Evolutionary conservation across 2,888 invertebrate species (phyloP), one percentile per base, ranked within the genome.

Genomic region (Mesorhabditis sp.): DNA sequence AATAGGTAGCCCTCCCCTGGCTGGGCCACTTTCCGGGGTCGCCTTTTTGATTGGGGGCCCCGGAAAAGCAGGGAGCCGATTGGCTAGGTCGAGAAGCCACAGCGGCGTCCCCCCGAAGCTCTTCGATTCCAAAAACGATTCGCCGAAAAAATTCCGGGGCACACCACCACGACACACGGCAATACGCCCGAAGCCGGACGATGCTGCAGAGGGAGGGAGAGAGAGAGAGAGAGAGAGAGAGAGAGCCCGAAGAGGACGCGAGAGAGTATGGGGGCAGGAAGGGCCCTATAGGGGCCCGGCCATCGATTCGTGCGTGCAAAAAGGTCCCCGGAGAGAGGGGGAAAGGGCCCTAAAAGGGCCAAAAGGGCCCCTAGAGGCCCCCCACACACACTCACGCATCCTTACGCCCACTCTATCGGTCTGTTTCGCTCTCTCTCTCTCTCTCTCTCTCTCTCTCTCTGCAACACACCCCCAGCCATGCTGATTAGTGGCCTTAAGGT

Each of bases 241-340:
- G n/a, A 50, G 58, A 50, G 58, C 7, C 7, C 10, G 58, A 50
- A 50, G n/a, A 50, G 2, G 58, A n/a, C 10, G 58, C 58, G n/a
- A 50, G n/a, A 50, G 58, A n/a, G 58, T 50, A 10, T 50, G n/a
- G 58, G n/a, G 58, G 10, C 58, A n/a, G 58, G 58, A n/a, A 50
- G 58, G n/a, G 58, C 2, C 58, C 58, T n/a, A 50, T n/a, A n/a
- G 10, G 58, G 58, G 58, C 58, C 58, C 58, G n/a, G 58, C 10
- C 58, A 50, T 50, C 58, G 58, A 50, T 50, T 50, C 7, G 58
- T 13, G 10, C 58, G 0, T 50, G 7, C n/a, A 13, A 10, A 6
- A 10, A 50, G 58, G 10, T 50, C 58, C 58, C 7, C 58, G 10
- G 7, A 50, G 58, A 10, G n/a, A 50, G n/a, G n/a, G n/a, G n/a